Conservation (phyloP, 2,797 vertebrate species). For the Momotus momota region DNA sequence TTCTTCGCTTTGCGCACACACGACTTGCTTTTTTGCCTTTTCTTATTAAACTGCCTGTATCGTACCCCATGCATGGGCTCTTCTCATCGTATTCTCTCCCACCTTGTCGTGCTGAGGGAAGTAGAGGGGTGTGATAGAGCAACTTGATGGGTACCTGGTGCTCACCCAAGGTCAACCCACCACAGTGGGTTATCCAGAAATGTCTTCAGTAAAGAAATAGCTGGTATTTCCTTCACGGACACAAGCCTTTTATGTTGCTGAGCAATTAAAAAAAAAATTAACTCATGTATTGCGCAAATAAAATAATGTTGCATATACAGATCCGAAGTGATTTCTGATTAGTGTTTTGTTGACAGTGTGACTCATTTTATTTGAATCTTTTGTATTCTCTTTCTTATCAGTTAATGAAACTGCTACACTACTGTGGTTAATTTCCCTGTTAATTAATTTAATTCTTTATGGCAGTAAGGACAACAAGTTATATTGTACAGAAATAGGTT, state of each 20-base stretch:
- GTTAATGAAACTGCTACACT: not conserved
- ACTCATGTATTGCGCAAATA: not conserved
- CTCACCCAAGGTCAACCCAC: too few species aligned
- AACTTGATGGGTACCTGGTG: too few species aligned
- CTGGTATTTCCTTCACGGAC: not conserved
- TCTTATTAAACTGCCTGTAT: too few species aligned
- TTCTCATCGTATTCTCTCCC: too few species aligned
- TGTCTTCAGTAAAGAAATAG: not conserved
- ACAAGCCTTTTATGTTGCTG: not conserved
- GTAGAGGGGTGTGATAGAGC: too few species aligned
- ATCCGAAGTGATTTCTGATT: not conserved
- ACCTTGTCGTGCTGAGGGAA: too few species aligned
- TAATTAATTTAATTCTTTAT: not conserved
- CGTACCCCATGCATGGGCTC: too few species aligned
- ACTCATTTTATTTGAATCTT: not conserved
- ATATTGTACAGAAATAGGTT: not conserved
- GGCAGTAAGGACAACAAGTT: not conserved
- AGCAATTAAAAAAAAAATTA: not conserved
- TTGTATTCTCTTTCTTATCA: not conserved
- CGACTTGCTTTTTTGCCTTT: too few species aligned
- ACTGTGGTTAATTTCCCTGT: not conserved
- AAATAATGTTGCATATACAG: not conserved
- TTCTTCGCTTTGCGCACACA: too few species aligned
- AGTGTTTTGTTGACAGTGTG: not conserved
- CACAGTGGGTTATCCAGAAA: not conserved